Evolutionary conservation across 1,140 invertebrate genomes (phyloP), one percentile per base, ranked within the genome.

Genomic region (Musca vetustissima): DNA sequence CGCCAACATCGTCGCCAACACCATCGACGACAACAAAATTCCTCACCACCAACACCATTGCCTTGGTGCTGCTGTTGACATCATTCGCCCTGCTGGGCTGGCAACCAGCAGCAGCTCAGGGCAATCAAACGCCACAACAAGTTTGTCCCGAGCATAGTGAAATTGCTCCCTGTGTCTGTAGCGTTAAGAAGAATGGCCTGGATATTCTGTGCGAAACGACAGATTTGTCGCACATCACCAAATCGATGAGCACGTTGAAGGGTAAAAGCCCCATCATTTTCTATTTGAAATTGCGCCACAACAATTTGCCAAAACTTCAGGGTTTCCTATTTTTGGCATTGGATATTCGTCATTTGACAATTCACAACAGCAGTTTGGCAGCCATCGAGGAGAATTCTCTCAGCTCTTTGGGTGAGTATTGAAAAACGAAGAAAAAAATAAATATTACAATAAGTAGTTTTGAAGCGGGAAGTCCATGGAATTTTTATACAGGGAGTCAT

Each of bases 151-250:
- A 88, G 50, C 86, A 86, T 67, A 82, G 76, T 68, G 91, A 91
- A 36, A 93, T 93, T 72, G 82, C 87, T 36, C 93, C 93, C 21
- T 96, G 93, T 83, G 85, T 85, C 67, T 96, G 93, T 79, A 88
- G 85, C 55, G 89, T 93, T 57, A 95, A 95, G 83, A 93, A 92
- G 79, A 91, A 92, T 73, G 93, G 93, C 7, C 84, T 96, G 72
- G 93, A 95, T 77, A 89, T 96, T 50, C 85, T 92, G 22, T 95
- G 93, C 85, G 93, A 95, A 83, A 90, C 89, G 72, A 94, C 92
- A 9, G 91, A 93, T 73, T 85, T 90, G 69, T 81, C 84, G 32
- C 89, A 92, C 73, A 93, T 94, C 19, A 78, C 76, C 19, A 85
- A 87, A 77, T 90, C 91, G 0, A 93, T 94, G 91, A 87, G 88